Percentiles rank a stretch among this genome's conserved stretches.
Conservation (phyloP, 2,113 vertebrate genomes). For the Hystrix cristata region DNA sequence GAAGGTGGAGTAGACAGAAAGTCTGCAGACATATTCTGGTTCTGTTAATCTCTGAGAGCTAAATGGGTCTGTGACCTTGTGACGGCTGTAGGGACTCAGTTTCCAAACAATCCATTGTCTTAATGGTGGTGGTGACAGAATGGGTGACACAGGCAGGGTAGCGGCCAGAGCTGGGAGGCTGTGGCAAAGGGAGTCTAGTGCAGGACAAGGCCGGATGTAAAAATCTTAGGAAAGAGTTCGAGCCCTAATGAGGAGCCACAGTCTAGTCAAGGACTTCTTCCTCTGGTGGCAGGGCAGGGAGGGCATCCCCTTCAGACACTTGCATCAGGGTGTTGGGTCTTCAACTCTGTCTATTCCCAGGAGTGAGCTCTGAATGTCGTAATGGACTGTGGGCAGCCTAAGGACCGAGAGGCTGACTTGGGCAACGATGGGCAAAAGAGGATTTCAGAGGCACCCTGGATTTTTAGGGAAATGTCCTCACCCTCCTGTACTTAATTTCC, state of each 20-base stretch:
- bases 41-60: neutral
- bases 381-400: neutral
- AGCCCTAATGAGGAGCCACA: neutral
- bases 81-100: neutral
- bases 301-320: neutral
- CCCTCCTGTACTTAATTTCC: neutral
- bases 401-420: neutral
- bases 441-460: neutral
- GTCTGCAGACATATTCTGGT: neutral
- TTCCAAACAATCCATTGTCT: conserved; percentile 14
- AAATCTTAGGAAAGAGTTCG: neutral
- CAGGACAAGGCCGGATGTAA: neutral
- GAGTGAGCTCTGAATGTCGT: neutral
- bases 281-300: neutral
- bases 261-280: neutral
- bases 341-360: neutral
- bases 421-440: neutral
- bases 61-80: neutral
- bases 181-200: neutral
- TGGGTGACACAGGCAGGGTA: neutral
- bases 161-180: neutral
- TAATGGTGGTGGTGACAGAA: neutral
- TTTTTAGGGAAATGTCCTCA: neutral
- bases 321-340: neutral
- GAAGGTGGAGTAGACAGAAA: neutral